Base-by-base conservation (phyloP, 2,113 vertebrate species). In the Gymnogyps californianus region DNA sequence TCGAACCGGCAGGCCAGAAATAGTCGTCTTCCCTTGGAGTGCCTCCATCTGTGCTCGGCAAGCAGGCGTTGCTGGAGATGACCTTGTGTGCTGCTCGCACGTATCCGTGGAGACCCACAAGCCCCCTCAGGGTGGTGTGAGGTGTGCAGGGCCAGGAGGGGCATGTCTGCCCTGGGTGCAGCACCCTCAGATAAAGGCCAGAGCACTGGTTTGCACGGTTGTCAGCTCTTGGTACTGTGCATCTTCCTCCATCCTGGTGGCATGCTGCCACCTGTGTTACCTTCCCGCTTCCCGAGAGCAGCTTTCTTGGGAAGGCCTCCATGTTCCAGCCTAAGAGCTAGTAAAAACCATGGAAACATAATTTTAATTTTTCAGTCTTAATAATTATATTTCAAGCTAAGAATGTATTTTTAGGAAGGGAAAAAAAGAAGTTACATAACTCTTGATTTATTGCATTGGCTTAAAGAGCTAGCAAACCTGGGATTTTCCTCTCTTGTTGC, bases 281-380 rank as follows among this genome's bases (percentile, higher is more conserved):
- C 47, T 67, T 66, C 20, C 11, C 0, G 1, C 40, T 89, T 80
- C 75, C 44, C 1, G 6, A 81, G 25, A 58, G 42, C 55, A 47
- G 47, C 61, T 80, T 83, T 76, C 65, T 85, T 81, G 38, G 0
- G 0, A 36, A 93, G 83, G 40, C 83, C 76, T 81, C 65, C 24
- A 10, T 44, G n/a, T 61, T 92, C 61, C 31, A 95, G 17, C 57
- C 57, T 10, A 46, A 79, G 40, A 93, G 36, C n/a, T 78, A 75
- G 52, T 75, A 87, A 93, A 87, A 96, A 71, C 91, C 67, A 93
- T 93, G 92, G 94, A 95, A 96, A 95, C 89, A 57, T 78, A 0
- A 79, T 58, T 89, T 92, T 71, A 89, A 67, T 92, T 96, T 90
- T 95, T 95, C 83, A 93, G 71, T 92, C 83, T 97, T 95, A 96